Conservation (phyloP, 2,113 vertebrate genomes). For the Pavo muticus region DNA sequence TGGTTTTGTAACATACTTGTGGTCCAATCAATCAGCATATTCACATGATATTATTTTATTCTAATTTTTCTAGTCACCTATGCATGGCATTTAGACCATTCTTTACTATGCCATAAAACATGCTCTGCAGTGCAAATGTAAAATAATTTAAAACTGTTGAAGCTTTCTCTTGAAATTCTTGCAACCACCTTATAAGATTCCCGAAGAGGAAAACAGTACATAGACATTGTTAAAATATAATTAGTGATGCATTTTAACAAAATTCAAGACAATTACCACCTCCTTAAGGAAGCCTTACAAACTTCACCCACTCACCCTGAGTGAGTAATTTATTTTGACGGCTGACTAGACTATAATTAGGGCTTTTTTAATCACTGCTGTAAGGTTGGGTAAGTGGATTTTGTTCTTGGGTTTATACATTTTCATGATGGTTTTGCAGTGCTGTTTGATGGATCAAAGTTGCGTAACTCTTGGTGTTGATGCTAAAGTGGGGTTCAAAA, state of each 20-base stretch:
- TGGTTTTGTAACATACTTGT: not conserved
- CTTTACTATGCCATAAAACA: not conserved
- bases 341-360: slow-evolving; percentile 59
- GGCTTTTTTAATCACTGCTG: slow-evolving; percentile 24
- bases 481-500: not conserved
- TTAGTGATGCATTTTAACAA: slow-evolving; percentile 55
- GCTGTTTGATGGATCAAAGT: slow-evolving; percentile 34
- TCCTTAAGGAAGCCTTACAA: slow-evolving; percentile 40
- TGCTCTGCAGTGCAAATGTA: not conserved
- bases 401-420: slow-evolving; percentile 49
- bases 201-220: not conserved
- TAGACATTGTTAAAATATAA: slow-evolving; percentile 29
- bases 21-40: not conserved
- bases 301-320: slow-evolving; percentile 51
- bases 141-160: not conserved
- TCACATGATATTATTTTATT: not conserved
- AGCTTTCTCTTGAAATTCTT: not conserved
- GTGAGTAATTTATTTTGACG: slow-evolving; percentile 70
- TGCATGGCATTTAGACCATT: not conserved
- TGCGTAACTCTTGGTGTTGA: not conserved
- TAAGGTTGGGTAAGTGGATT: slow-evolving; percentile 46
- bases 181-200: not conserved
- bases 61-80: not conserved
- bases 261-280: slow-evolving; percentile 53
- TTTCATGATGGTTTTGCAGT: slow-evolving; percentile 44